Percentiles rank a stretch among this genome's conserved stretches.
These are phyloP conservation scores for Calvadosia cruxmelitensis DNA, from an alignment of 30 jellyfish, hydroid and myxozoan genomes.

Conservation along the genomic window DNA sequence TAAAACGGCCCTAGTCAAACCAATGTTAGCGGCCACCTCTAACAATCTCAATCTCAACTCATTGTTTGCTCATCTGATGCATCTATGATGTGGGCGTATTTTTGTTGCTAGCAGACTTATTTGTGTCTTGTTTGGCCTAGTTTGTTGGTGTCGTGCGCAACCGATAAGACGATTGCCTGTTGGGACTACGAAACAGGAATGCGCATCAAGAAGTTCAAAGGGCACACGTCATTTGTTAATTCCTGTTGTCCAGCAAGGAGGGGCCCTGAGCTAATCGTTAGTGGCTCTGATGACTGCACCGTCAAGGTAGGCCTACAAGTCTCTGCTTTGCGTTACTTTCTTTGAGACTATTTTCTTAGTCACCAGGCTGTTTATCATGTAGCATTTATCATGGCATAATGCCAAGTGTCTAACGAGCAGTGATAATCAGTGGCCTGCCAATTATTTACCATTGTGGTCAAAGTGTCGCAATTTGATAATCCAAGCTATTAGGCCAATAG, in stretches of 20 bases:
- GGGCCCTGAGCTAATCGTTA: constrained; percentile 78
- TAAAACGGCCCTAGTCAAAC: too few species aligned
- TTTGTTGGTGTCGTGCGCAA: constrained; percentile 48
- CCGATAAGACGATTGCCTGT: constrained; percentile 88
- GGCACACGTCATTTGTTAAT: constrained; percentile 77
- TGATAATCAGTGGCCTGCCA: too few species aligned
- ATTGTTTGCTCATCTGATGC: too few species aligned
- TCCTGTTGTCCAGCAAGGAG: constrained; percentile 86
- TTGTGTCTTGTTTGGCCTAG: constrained; percentile 16
- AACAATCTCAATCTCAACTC: too few species aligned
- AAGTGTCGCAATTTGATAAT: too few species aligned
- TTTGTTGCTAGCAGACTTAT: background rate
- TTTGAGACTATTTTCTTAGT: background rate
- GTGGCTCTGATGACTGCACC: constrained; percentile 95
- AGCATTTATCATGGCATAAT: too few species aligned
- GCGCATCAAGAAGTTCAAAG: constrained; percentile 56
- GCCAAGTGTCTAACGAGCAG: too few species aligned
- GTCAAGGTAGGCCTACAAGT: constrained; percentile 35
- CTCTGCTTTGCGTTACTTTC: background rate
- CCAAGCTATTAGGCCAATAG: too few species aligned
- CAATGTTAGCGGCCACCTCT: too few species aligned
- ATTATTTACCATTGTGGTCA: too few species aligned
- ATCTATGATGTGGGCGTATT: too few species aligned
- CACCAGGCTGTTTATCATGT: too few species aligned
- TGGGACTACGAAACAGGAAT: constrained; percentile 97